These are phyloP conservation scores for Natrix natrix DNA, from an alignment of 2,797 vertebrate species.

Conservation along the genomic window DNA sequence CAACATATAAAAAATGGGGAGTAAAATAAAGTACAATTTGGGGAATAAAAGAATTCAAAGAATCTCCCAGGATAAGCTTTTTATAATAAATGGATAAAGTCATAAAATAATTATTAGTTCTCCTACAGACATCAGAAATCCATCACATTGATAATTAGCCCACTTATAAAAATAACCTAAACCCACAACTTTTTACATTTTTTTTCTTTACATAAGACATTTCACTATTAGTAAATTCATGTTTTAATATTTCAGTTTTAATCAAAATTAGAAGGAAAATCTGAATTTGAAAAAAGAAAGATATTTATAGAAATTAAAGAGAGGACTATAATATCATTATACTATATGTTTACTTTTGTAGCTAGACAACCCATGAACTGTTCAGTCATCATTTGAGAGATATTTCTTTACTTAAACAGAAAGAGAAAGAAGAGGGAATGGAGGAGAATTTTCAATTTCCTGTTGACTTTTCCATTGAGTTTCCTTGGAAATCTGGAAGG, in stretches of 20 bases:
- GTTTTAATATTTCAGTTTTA: not conserved
- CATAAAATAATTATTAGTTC: not conserved
- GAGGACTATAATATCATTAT: not conserved
- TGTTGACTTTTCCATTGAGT: not conserved
- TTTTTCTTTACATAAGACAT: not conserved
- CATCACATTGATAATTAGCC: not conserved
- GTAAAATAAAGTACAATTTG: not conserved
- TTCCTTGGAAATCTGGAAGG: not conserved
- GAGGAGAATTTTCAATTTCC: not conserved
- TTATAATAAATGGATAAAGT: not conserved
- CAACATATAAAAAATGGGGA: not conserved
- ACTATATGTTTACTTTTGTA: not conserved
- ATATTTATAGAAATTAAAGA: not conserved
- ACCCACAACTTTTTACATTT: not conserved
- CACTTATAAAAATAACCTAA: not conserved
- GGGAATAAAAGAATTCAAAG: not conserved
- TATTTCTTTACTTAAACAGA: not conserved
- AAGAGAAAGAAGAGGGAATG: not conserved
- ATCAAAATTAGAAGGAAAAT: not conserved
- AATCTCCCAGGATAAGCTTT: not conserved
- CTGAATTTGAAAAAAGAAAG: not conserved
- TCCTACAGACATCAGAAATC: not conserved
- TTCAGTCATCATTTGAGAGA: not conserved
- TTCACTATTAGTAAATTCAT: not conserved
- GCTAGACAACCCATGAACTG: not conserved